These are phyloP conservation scores for Melanostigma gelatinosum DNA, from an alignment of 2,113 vertebrate species.

Conservation along the genomic window DNA sequence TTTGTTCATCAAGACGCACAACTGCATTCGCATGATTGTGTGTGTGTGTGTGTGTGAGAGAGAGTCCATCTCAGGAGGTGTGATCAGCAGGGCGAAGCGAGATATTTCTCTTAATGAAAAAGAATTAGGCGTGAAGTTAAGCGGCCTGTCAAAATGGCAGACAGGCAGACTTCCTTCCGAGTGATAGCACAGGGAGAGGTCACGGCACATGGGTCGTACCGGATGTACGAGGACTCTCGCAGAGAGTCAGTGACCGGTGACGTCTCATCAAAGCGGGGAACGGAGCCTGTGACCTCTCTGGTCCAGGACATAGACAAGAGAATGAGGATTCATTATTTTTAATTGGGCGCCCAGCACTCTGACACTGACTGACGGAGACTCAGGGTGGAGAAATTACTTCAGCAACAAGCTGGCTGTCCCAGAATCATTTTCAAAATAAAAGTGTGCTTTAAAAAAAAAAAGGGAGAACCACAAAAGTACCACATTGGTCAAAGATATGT, in stretches of 20 bases:
- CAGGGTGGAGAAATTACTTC: not conserved
- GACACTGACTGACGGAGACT: slow-evolving; percentile 15
- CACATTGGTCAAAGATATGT: not conserved
- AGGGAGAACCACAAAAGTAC: not conserved
- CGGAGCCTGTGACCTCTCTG: slow-evolving; percentile 52
- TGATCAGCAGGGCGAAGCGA: slow-evolving; percentile 82
- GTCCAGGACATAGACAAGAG: slow-evolving; percentile 56
- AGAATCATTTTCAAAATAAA: not conserved
- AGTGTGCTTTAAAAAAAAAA: not conserved
- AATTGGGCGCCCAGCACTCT: slow-evolving; percentile 56
- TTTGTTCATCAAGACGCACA: slow-evolving; percentile 18
- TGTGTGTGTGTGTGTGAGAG: slow-evolving; percentile 2
- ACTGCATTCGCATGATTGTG: not conserved
- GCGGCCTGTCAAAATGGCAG: slow-evolving; percentile 53
- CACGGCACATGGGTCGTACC: slow-evolving; percentile 61
- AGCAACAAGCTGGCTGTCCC: not conserved
- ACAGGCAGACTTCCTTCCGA: slow-evolving; percentile 56
- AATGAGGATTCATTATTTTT: slow-evolving; percentile 71
- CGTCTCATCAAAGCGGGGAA: slow-evolving; percentile 67
- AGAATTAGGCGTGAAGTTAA: slow-evolving; percentile 59
- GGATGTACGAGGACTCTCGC: slow-evolving; percentile 59
- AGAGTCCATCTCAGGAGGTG: slow-evolving; percentile 38
- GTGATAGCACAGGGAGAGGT: slow-evolving; percentile 61
- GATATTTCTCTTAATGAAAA: slow-evolving; percentile 75
- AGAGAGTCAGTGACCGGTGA: slow-evolving; percentile 65